Evolutionary conservation across 2,888 invertebrate species (phyloP).

Genomic region (Lasioglossum vierecki): DNA sequence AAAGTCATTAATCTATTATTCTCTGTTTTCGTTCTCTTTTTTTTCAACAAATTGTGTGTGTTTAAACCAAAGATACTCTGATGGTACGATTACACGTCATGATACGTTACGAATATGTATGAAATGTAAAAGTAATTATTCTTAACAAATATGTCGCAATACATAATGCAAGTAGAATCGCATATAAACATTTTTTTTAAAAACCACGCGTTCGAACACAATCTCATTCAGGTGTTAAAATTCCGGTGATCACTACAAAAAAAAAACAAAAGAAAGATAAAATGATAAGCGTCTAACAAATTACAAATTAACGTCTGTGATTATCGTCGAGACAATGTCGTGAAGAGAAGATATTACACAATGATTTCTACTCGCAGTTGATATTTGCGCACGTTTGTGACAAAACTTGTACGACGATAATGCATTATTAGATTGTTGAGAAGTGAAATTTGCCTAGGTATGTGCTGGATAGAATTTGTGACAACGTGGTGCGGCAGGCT

Average conservation of each 20-base stretch:
- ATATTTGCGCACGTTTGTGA: slow-evolving; percentile 51
- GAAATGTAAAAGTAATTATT: slow-evolving; percentile 78
- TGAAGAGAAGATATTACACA: slow-evolving; percentile 40
- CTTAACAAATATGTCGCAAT: slow-evolving; percentile 65
- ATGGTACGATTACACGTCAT: slow-evolving; percentile 76
- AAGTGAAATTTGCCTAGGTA: slow-evolving; percentile 54
- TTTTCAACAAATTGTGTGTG: slow-evolving; percentile 67
- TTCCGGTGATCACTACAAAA: slow-evolving; percentile 32
- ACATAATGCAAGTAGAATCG: slow-evolving; percentile 53
- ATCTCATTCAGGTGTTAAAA: slow-evolving; percentile 51
- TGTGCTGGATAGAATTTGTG: slow-evolving; percentile 50
- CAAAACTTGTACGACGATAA: slow-evolving; percentile 59
- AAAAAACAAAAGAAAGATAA: background rate
- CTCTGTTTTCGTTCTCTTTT: slow-evolving; percentile 6
- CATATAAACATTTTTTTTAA: slow-evolving; percentile 44
- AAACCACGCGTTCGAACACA: slow-evolving; percentile 42
- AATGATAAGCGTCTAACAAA: slow-evolving; percentile 40
- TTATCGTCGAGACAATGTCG: slow-evolving; percentile 59
- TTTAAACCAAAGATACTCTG: slow-evolving; percentile 81
- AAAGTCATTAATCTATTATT: slow-evolving; percentile 27
- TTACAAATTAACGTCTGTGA: slow-evolving; percentile 60
- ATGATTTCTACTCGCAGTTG: slow-evolving; percentile 47
- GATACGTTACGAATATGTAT: slow-evolving; percentile 75
- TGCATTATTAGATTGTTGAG: slow-evolving; percentile 56
- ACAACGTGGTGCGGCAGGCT: slow-evolving; percentile 39